Conservation (phyloP, 2,888 invertebrate genomes). For the Hermaeophaga mercurialis region DNA sequence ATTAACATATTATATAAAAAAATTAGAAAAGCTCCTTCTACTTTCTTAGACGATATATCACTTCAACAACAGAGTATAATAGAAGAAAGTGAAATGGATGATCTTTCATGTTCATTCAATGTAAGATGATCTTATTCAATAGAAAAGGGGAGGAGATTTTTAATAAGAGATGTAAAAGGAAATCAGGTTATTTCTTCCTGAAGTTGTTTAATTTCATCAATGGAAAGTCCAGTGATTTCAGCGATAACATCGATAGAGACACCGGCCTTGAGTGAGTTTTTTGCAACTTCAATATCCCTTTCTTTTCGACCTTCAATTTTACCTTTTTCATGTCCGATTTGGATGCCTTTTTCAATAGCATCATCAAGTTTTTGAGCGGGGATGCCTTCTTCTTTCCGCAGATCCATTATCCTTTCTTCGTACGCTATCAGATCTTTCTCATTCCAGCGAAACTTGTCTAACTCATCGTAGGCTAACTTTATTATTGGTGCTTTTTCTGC, state of each 20-base stretch:
- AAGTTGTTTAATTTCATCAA: slow-evolving; percentile 31
- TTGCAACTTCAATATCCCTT: slow-evolving; percentile 31
- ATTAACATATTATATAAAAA: slow-evolving; percentile 40
- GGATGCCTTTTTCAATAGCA: slow-evolving; percentile 35
- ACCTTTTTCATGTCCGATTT: slow-evolving; percentile 34
- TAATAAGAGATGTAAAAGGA: slow-evolving; percentile 20
- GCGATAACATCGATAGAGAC: slow-evolving; percentile 30
- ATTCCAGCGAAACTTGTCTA: no score
- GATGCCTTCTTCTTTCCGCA: slow-evolving; percentile 17
- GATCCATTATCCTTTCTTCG: slow-evolving; percentile 38
- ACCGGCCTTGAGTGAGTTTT: slow-evolving; percentile 31
- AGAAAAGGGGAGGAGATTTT: neutral
- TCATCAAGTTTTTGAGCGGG: slow-evolving; percentile 4
- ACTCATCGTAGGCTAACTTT: no score
- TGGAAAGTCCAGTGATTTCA: slow-evolving; percentile 30
- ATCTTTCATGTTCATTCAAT: neutral
- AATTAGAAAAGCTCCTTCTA: slow-evolving; percentile 38
- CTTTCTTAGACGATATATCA: slow-evolving; percentile 2
- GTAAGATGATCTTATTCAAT: neutral
- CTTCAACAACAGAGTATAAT: slow-evolving; percentile 34
- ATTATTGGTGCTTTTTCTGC: no score
- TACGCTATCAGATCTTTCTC: slow-evolving; percentile 44
- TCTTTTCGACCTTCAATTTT: slow-evolving; percentile 22
- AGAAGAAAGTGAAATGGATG: slow-evolving; percentile 20
- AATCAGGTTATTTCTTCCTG: slow-evolving; percentile 22